Percentiles rank a stretch among this genome's conserved stretches.
Conservation (phyloP, 2,797 vertebrate genomes). For the Otolemur crassicaudatus region DNA sequence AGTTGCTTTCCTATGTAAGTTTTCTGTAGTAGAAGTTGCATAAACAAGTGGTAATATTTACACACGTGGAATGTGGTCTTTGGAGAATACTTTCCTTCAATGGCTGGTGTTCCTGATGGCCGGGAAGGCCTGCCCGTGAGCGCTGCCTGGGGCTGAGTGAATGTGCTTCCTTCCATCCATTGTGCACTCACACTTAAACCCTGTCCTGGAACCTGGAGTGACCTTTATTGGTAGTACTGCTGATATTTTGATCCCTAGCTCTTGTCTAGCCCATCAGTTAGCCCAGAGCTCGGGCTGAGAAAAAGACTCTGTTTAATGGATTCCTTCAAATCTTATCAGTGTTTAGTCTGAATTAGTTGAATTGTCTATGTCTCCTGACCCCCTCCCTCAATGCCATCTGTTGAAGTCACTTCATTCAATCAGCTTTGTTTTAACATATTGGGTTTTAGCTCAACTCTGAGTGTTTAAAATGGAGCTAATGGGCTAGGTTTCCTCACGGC, state of each 20-base stretch:
- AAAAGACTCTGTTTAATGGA: background rate
- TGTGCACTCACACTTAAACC: background rate
- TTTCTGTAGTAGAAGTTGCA: constrained; percentile 9
- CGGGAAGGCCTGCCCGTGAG: background rate
- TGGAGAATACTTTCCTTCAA: background rate
- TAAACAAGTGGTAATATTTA: background rate
- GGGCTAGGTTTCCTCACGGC: constrained; percentile 25
- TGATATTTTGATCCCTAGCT: background rate
- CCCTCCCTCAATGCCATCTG: background rate
- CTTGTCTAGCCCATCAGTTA: background rate
- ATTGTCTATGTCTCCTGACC: background rate
- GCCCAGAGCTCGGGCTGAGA: background rate
- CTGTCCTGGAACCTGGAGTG: background rate
- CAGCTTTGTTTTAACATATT: constrained; percentile 29
- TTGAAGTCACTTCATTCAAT: constrained; percentile 18
- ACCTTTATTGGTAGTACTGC: background rate
- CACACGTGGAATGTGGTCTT: background rate
- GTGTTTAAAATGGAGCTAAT: background rate
- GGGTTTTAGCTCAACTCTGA: background rate
- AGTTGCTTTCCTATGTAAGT: background rate
- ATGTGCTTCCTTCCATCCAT: background rate
- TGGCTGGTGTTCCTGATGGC: background rate
- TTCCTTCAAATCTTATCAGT: background rate
- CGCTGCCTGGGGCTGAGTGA: background rate
- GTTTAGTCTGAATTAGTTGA: background rate